phyloP scores from a whole-genome alignment of 2,797 vertebrate genomes.

The Geotrypetes seraphini region DNA sequence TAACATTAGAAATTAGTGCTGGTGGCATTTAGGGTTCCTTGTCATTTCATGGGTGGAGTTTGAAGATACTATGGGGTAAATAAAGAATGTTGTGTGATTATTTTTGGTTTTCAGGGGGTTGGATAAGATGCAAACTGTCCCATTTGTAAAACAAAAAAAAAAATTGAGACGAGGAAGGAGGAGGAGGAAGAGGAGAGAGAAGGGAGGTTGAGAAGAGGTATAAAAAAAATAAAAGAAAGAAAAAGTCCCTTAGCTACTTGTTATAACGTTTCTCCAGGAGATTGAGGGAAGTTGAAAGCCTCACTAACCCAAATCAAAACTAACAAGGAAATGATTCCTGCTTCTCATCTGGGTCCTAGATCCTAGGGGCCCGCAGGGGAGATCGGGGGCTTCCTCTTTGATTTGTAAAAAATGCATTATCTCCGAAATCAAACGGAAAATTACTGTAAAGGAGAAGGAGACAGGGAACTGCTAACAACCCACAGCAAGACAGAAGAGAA shows the following conservation, averaged over 20 bases:
- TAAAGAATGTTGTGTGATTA: no score
- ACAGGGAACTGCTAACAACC: not conserved
- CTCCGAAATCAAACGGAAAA: constrained; percentile 86
- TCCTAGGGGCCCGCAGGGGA: constrained; percentile 59
- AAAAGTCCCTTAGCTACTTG: constrained; percentile 88
- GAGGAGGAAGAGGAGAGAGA: not conserved
- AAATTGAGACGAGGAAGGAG: not conserved
- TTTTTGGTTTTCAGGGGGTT: not conserved
- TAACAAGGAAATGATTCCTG: constrained; percentile 91
- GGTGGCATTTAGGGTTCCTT: no score
- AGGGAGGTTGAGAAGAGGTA: not conserved
- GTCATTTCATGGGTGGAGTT: no score
- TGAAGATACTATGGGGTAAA: no score
- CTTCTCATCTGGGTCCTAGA: constrained; percentile 74
- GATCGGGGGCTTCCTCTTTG: constrained; percentile 68
- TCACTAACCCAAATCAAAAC: constrained; percentile 86
- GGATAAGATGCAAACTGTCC: not conserved
- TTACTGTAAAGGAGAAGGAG: constrained; percentile 47
- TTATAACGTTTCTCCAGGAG: constrained; percentile 97
- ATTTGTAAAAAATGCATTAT: constrained; percentile 89
- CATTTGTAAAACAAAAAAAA: not conserved
- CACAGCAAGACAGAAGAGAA: not conserved
- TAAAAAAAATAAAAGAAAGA: not conserved
- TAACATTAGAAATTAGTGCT: not conserved
- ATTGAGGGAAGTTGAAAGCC: constrained; percentile 91